phyloP scores from a whole-genome alignment of 2,888 invertebrate species.

The Auanema sp. region DNA sequence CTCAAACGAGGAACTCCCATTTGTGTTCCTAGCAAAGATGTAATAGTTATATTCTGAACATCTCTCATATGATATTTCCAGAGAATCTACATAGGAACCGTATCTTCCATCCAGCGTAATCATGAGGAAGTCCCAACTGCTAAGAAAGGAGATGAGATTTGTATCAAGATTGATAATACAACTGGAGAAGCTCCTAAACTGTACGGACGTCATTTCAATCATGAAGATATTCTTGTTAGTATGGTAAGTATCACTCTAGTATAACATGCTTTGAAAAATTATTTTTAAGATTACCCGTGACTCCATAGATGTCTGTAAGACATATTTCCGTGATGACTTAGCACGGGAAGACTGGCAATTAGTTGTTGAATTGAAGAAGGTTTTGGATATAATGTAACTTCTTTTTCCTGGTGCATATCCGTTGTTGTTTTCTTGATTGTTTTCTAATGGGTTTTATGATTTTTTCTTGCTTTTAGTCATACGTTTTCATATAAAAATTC shows the following conservation, averaged over 20 bases:
- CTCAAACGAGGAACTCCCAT: slow-evolving; percentile 94
- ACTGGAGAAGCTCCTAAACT: slow-evolving; percentile 98
- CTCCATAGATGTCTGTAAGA: slow-evolving; percentile 98
- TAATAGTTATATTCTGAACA: slow-evolving; percentile 11
- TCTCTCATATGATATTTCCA: slow-evolving; percentile 67
- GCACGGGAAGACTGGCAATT: slow-evolving; percentile 95
- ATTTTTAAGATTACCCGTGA: slow-evolving; percentile 84
- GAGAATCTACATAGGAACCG: slow-evolving; percentile 90
- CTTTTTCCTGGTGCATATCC: too few species aligned
- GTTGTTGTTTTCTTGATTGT: too few species aligned
- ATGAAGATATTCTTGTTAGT: slow-evolving; percentile 89
- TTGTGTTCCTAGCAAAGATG: slow-evolving; percentile 92
- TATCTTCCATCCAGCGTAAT: slow-evolving; percentile 91
- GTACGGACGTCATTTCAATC: slow-evolving; percentile 96
- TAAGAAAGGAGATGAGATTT: slow-evolving; percentile 82
- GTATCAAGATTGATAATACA: slow-evolving; percentile 86
- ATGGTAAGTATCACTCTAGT: slow-evolving; percentile 66
- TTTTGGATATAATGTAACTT: slow-evolving; percentile 77
- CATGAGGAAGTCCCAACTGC: slow-evolving; percentile 93
- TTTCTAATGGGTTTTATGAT: too few species aligned
- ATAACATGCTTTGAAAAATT: background rate
- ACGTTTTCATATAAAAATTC: too few species aligned
- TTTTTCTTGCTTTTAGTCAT: too few species aligned
- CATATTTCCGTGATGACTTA: slow-evolving; percentile 96
- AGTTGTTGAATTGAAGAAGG: slow-evolving; percentile 96